Evolutionary conservation across 2,113 vertebrate species (phyloP).

Genomic region (Carassius carassius): DNA sequence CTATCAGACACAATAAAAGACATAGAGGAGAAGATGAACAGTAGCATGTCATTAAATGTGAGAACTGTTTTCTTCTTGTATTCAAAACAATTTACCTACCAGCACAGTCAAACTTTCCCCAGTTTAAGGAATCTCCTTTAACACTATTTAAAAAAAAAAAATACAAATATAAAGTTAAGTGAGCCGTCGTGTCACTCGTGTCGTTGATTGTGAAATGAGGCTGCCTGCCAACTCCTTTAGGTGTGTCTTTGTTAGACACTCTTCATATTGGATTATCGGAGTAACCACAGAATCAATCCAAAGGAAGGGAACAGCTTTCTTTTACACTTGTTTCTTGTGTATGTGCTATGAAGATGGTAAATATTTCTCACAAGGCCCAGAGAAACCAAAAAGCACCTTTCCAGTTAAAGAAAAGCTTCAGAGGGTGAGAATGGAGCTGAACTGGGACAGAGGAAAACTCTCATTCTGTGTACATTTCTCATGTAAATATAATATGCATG

Average conservation of each 20-base stretch:
- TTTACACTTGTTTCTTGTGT: background rate
- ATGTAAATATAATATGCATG: too few relatives aligned
- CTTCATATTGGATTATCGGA: background rate
- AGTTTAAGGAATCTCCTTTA: too few relatives aligned
- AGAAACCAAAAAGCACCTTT: background rate
- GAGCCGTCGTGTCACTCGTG: background rate
- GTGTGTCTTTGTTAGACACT: background rate
- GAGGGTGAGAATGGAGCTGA: too few relatives aligned
- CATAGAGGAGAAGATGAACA: conserved; percentile 2
- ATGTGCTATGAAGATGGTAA: background rate
- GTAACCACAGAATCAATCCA: background rate
- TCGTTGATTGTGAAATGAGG: background rate
- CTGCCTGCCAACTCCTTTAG: too few relatives aligned
- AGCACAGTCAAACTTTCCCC: too few relatives aligned
- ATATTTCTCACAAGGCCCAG: background rate
- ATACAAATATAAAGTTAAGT: too few relatives aligned
- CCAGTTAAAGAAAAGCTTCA: too few relatives aligned
- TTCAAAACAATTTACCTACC: too few relatives aligned
- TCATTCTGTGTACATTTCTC: too few relatives aligned
- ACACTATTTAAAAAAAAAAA: too few relatives aligned
- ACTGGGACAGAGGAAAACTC: too few relatives aligned
- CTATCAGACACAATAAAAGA: too few relatives aligned
- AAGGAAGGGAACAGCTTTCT: background rate
- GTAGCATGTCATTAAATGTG: background rate
- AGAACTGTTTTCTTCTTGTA: background rate